A percentile compares a stretch with the other conserved stretches of the same genome.
These are phyloP conservation scores for Pseudorhombus dupliciocellatus DNA, from an alignment of 2,113 vertebrate genomes.

Conservation along the genomic window DNA sequence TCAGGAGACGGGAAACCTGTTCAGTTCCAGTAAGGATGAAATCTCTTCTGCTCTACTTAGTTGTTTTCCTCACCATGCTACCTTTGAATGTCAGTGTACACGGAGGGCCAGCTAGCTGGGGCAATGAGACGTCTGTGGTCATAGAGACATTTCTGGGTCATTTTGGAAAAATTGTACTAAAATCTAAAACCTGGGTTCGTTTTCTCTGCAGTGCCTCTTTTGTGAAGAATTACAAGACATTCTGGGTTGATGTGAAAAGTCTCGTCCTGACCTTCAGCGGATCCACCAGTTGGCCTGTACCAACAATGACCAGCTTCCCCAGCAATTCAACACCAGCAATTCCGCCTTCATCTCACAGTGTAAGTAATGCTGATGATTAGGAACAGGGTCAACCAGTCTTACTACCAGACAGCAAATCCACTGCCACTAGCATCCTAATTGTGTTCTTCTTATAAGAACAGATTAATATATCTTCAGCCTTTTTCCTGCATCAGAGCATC, in stretches of 20 bases:
- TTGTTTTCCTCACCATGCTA: not conserved
- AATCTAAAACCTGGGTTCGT: not conserved
- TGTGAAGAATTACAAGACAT: slow-evolving; percentile 44
- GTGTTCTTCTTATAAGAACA: not conserved
- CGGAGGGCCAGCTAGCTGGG: too few species aligned
- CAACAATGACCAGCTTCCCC: not conserved
- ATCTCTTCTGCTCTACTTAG: not conserved
- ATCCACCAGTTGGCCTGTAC: not conserved
- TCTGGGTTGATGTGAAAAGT: slow-evolving; percentile 75
- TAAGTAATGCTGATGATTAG: slow-evolving; percentile 20
- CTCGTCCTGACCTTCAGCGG: slow-evolving; percentile 28
- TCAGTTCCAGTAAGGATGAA: slow-evolving; percentile 79
- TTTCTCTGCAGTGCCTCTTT: slow-evolving; percentile 76
- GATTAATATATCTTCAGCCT: not conserved
- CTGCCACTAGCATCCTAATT: not conserved
- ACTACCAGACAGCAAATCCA: not conserved
- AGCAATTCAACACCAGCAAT: not conserved
- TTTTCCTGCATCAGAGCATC: slow-evolving; percentile 19
- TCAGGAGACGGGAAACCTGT: slow-evolving; percentile 43
- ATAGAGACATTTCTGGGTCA: too few species aligned
- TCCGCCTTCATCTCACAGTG: not conserved
- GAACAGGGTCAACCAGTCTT: not conserved
- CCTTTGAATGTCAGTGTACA: too few species aligned
- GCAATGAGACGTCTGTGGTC: too few species aligned
- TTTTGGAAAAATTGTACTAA: too few species aligned